Evolutionary conservation across 2,888 invertebrate species (phyloP).

Genomic region (Coenonympha arcania): DNA sequence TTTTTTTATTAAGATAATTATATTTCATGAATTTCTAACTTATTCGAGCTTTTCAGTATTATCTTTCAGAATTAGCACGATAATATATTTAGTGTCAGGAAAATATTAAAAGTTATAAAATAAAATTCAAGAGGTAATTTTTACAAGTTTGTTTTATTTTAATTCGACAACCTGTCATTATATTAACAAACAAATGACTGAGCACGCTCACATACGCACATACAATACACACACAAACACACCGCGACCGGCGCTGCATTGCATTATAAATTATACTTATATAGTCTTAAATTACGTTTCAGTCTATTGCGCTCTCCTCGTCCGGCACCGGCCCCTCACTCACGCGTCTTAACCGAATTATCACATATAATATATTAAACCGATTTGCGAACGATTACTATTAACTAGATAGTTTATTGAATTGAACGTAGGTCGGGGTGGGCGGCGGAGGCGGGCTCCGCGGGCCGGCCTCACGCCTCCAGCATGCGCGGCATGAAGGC

Average conservation of each 20-base stretch:
- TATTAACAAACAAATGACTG: slow-evolving; percentile 78
- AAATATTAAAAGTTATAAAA: slow-evolving; percentile 2
- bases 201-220: slow-evolving; percentile 78
- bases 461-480: slow-evolving; percentile 76
- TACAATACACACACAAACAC: slow-evolving; percentile 77
- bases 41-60: too few relatives aligned
- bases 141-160: slow-evolving; percentile 75
- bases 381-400: slow-evolving; percentile 75
- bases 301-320: slow-evolving; percentile 76
- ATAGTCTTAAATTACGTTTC: slow-evolving; percentile 75
- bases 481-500: slow-evolving; percentile 77
- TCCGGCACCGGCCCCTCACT: slow-evolving; percentile 72
- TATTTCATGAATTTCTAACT: too few relatives aligned
- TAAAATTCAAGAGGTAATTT: slow-evolving; percentile 44
- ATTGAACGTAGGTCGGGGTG: slow-evolving; percentile 73
- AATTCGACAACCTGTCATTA: slow-evolving; percentile 85
- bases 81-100: not conserved
- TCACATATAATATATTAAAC: slow-evolving; percentile 81
- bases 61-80: not conserved
- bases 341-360: slow-evolving; percentile 75
- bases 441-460: slow-evolving; percentile 71
- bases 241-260: slow-evolving; percentile 76
- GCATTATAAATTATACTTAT: slow-evolving; percentile 79
- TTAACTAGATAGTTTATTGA: slow-evolving; percentile 65
- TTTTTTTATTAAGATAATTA: too few relatives aligned